Percentiles rank a stretch among this genome's conserved stretches.
These are phyloP conservation scores for Chelonus formosanus DNA, from an alignment of 2,888 invertebrate species.

Conservation along the genomic window DNA sequence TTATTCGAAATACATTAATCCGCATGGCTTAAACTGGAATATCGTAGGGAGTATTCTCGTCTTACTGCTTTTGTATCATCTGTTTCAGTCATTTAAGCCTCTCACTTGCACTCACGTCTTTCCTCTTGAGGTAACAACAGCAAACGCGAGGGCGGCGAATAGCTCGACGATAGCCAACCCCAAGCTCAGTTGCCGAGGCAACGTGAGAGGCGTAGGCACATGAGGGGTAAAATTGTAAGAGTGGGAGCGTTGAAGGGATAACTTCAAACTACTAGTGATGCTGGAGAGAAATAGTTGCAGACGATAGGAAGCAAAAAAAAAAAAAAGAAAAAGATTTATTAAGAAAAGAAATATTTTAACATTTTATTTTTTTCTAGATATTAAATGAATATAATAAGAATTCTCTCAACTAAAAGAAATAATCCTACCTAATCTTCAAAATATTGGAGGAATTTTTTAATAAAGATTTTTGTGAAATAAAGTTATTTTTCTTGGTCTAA, in stretches of 20 bases:
- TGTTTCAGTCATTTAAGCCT: slow-evolving; percentile 7
- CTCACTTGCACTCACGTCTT: slow-evolving; percentile 19
- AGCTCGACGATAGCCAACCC: slow-evolving; percentile 61
- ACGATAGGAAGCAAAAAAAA: no score
- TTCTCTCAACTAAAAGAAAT: no score
- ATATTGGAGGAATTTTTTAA: background rate
- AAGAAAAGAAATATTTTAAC: no score
- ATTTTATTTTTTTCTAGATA: no score
- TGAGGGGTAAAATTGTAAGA: slow-evolving; percentile 38
- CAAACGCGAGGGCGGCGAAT: slow-evolving; percentile 57
- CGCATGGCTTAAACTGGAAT: slow-evolving; percentile 49
- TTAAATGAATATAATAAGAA: no score
- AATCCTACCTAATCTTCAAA: no score
- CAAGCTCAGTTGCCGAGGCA: slow-evolving; percentile 62
- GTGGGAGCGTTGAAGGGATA: slow-evolving; percentile 36
- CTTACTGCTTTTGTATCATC: slow-evolving; percentile 4
- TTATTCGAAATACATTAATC: slow-evolving; percentile 56
- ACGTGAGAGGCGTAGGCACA: slow-evolving; percentile 56
- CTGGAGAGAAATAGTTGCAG: background rate
- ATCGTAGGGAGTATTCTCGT: slow-evolving; percentile 30
- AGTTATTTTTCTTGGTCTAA: background rate
- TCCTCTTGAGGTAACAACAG: slow-evolving; percentile 36
- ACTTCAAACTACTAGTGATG: slow-evolving; percentile 6
- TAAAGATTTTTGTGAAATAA: background rate
- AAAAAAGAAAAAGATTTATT: no score